Percentiles rank a stretch among this genome's conserved stretches.
Conservation (phyloP, 2,113 vertebrate genomes). For the Mus spicilegus region DNA sequence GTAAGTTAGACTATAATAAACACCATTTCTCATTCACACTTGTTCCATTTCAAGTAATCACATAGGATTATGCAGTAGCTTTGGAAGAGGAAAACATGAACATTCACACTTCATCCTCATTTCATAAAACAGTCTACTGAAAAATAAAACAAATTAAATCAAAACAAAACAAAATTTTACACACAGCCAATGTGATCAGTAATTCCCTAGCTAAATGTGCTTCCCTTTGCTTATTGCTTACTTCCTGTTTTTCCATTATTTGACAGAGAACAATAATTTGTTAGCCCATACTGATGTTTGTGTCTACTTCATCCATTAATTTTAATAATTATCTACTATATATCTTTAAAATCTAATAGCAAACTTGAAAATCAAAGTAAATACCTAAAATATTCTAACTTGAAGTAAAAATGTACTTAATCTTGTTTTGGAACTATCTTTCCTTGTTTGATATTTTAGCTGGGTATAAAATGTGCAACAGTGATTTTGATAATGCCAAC, state of each 20-base stretch:
- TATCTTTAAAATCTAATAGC: not conserved
- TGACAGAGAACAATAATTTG: not conserved
- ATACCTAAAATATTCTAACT: not conserved
- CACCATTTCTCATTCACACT: not conserved
- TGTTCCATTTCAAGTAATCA: not conserved
- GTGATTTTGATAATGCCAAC: not conserved
- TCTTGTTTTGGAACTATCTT: not conserved
- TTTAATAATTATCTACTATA: not conserved
- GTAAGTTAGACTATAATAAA: constrained; percentile 17
- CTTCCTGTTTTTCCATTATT: not conserved
- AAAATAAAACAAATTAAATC: too few relatives aligned
- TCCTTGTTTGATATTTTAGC: not conserved
- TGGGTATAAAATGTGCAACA: not conserved
- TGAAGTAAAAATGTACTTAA: not conserved
- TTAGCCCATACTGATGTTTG: not conserved
- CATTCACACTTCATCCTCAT: not conserved
- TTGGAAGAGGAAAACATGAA: not conserved
- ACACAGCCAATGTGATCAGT: not conserved
- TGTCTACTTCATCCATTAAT: not conserved
- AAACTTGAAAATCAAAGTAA: constrained; percentile 34
- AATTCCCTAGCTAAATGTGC: not conserved
- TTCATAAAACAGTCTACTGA: not conserved
- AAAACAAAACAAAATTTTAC: too few relatives aligned
- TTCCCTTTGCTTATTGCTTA: not conserved
- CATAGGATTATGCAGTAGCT: too few relatives aligned